A percentile compares a stretch with the other conserved stretches of the same genome.
Conservation (phyloP, 1,140 invertebrate genomes). For the Ctenoplectra terminalis region DNA sequence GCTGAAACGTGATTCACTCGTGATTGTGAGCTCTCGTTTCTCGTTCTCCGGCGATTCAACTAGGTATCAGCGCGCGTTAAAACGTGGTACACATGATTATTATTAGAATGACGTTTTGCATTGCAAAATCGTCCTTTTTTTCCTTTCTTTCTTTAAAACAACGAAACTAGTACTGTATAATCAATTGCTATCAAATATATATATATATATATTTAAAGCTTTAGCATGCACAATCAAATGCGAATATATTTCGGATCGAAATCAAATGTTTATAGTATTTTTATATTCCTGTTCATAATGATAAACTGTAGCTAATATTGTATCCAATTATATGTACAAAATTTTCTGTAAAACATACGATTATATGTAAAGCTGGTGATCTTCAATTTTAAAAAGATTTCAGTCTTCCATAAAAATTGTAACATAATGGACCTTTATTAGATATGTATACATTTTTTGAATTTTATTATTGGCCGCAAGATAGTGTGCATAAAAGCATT, state of each 20-base stretch:
- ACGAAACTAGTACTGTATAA: background rate
- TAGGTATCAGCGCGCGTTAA: constrained; percentile 56
- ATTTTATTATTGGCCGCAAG: no score
- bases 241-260: background rate
- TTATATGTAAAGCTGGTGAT: no score
- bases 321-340: no score
- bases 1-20: constrained; percentile 20
- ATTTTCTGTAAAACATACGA: background rate
- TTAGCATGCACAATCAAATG: background rate
- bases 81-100: constrained; percentile 47
- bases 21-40: background rate
- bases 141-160: background rate
- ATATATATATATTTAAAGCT: background rate
- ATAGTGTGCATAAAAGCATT: no score
- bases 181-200: background rate
- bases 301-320: no score
- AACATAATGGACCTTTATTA: no score
- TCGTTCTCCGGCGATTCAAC: constrained; percentile 41
- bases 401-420: no score
- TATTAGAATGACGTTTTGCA: constrained; percentile 61
- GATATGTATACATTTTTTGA: no score
- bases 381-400: no score
- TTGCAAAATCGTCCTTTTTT: constrained; percentile 20
- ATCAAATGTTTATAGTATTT: background rate
- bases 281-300: background rate